A percentile compares a stretch with the other conserved stretches of the same genome.
These are phyloP conservation scores for Vannuccia rotundouncinata DNA, from an alignment of 2,888 invertebrate species.

Conservation along the genomic window DNA sequence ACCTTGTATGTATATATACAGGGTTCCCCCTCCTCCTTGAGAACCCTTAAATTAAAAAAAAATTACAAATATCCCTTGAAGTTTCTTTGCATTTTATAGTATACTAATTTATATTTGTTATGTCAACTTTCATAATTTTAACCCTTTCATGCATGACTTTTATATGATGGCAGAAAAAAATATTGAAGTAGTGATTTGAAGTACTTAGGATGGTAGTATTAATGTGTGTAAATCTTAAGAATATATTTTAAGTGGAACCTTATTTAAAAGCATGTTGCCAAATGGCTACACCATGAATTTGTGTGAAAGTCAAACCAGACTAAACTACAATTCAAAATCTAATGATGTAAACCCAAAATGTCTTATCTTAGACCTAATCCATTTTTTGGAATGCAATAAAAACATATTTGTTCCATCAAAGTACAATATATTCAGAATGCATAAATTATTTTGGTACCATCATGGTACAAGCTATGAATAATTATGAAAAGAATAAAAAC, in stretches of 20 bases:
- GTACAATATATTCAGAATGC: background rate
- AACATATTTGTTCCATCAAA: background rate
- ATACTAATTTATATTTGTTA: no score
- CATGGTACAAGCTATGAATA: background rate
- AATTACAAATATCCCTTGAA: no score
- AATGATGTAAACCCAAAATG: slow-evolving; percentile 24
- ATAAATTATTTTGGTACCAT: background rate
- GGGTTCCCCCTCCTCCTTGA: no score
- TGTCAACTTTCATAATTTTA: no score
- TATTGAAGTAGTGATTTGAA: slow-evolving; percentile 26
- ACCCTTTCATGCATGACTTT: slow-evolving; percentile 23
- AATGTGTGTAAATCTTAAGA: slow-evolving; percentile 24
- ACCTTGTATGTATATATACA: no score
- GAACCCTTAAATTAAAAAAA: no score
- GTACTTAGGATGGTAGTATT: slow-evolving; percentile 23
- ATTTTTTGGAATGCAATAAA: slow-evolving; percentile 23
- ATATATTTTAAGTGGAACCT: slow-evolving; percentile 20
- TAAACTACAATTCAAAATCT: slow-evolving; percentile 24
- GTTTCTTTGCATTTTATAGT: no score
- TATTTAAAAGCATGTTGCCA: slow-evolving; percentile 26
- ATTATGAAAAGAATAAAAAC: background rate
- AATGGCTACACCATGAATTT: slow-evolving; percentile 23
- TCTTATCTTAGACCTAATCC: slow-evolving; percentile 21
- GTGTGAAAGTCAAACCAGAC: slow-evolving; percentile 26
- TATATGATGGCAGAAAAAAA: slow-evolving; percentile 9